These are phyloP conservation scores for Synergus umbraculus DNA, from an alignment of 2,888 invertebrate species.

Conservation along the genomic window DNA sequence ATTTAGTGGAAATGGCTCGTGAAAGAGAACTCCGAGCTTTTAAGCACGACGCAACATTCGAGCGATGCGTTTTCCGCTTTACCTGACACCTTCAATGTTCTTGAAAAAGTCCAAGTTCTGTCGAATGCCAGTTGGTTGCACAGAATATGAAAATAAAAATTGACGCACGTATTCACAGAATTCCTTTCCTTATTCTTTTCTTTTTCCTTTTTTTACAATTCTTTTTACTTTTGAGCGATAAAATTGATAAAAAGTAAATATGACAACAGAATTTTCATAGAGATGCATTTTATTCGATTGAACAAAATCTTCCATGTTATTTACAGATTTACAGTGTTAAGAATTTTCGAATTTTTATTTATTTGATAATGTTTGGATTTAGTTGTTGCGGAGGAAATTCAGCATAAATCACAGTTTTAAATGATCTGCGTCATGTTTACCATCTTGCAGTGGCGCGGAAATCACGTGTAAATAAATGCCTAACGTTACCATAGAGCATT, in stretches of 20 bases:
- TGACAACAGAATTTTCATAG: neutral
- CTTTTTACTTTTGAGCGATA: too few species aligned
- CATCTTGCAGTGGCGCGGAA: neutral
- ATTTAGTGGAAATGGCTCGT: slow-evolving; percentile 38
- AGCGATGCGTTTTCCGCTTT: slow-evolving; percentile 28
- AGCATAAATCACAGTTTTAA: neutral
- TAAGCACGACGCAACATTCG: slow-evolving; percentile 32
- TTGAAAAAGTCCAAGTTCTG: slow-evolving; percentile 17
- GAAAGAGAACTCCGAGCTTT: slow-evolving; percentile 30
- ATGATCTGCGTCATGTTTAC: neutral
- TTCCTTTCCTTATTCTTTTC: neutral
- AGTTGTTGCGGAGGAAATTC: neutral
- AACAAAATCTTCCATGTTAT: neutral
- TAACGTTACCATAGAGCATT: neutral
- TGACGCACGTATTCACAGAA: neutral
- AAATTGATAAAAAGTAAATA: neutral
- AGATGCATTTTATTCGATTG: neutral
- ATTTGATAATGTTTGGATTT: too few species aligned
- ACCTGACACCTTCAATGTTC: slow-evolving; percentile 24
- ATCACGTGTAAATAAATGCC: neutral
- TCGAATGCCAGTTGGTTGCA: slow-evolving; percentile 21
- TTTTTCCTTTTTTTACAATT: neutral
- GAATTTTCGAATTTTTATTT: neutral
- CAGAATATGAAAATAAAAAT: slow-evolving; percentile 22
- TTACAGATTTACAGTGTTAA: neutral